A percentile compares a stretch with the other conserved stretches of the same genome.
These are phyloP conservation scores for rabbit (Oryctolagus cuniculus) DNA, from an alignment of 2,113 vertebrate genomes.

Conservation along the genomic window DNA sequence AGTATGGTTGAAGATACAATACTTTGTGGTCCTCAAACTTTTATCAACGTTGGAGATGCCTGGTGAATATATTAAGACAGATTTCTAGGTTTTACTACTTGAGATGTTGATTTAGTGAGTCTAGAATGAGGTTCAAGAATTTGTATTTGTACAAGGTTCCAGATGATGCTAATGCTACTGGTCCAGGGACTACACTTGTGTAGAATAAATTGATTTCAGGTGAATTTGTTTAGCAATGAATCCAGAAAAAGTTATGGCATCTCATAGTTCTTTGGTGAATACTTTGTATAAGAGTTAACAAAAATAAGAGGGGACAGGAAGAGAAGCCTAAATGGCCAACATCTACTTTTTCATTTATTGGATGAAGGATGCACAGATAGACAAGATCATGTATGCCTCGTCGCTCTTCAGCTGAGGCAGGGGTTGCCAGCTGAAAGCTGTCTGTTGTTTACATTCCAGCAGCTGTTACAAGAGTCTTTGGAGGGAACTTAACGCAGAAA, in stretches of 20 bases:
- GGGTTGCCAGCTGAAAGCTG: not conserved
- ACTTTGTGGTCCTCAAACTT: not conserved
- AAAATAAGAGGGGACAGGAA: fast-evolving
- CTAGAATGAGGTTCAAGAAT: too few species aligned
- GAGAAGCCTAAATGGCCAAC: not conserved
- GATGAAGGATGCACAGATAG: not conserved
- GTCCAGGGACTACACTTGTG: not conserved
- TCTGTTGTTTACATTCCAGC: not conserved
- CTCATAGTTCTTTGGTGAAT: not conserved
- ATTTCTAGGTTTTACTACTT: not conserved
- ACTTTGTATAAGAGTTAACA: not conserved
- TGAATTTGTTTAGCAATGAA: not conserved
- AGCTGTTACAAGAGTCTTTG: not conserved
- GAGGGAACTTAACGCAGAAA: fast-evolving
- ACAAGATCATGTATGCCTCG: fast-evolving
- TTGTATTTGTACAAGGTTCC: not conserved
- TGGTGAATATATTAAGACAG: not conserved
- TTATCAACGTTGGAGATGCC: not conserved
- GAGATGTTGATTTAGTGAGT: not conserved
- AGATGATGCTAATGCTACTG: not conserved
- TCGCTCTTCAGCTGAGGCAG: not conserved
- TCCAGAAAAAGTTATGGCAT: not conserved
- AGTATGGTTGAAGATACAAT: not conserved
- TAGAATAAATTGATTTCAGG: not conserved
- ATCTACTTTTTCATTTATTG: not conserved